Conservation (phyloP, 2,888 invertebrate species). For the Microctonus hyperodae region DNA sequence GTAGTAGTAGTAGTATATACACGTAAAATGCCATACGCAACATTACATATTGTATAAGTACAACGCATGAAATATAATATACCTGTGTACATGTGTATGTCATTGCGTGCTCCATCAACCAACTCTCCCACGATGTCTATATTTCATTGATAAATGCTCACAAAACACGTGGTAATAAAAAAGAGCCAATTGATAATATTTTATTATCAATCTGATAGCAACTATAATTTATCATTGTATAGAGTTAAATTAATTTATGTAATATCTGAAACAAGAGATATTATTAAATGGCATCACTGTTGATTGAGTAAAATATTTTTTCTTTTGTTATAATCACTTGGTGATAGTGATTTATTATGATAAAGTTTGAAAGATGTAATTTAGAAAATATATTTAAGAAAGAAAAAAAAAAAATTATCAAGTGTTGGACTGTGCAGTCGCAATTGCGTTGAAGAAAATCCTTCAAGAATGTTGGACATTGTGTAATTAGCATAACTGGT, state of each 20-base stretch:
- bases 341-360: not conserved
- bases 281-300: no score
- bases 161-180: not conserved
- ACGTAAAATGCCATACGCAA: constrained; percentile 1
- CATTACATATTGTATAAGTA: not conserved
- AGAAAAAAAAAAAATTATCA: not conserved
- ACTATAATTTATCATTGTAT: no score
- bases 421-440: constrained; percentile 17
- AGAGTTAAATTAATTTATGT: no score
- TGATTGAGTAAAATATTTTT: no score
- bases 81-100: constrained; percentile 2
- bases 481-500: constrained; percentile 33
- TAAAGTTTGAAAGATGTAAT: not conserved
- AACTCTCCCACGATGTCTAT: not conserved
- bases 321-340: not conserved
- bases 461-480: constrained; percentile 30
- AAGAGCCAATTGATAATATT: no score
- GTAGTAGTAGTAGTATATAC: not conserved
- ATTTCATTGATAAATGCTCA: not conserved
- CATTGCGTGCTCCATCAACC: not conserved
- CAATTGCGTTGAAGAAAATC: constrained; percentile 11
- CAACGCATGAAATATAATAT: not conserved
- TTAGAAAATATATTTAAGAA: not conserved
- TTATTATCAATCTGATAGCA: no score
- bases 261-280: no score